Conservation (phyloP, 2,113 vertebrate genomes). For the Gasterosteus nipponicus region DNA sequence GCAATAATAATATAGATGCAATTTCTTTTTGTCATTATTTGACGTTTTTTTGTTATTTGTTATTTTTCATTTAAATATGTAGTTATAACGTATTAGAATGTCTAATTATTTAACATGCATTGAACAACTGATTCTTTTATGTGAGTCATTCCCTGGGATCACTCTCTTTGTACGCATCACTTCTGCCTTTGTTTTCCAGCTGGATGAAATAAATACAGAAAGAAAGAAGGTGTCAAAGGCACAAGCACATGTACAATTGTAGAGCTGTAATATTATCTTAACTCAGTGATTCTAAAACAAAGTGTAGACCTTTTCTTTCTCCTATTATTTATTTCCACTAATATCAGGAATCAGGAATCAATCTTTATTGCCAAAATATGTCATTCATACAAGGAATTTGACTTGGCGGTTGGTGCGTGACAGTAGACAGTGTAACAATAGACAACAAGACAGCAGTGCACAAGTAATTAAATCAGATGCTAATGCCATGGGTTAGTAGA, state of each 20-base stretch:
- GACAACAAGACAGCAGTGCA: no score
- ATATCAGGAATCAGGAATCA: no score
- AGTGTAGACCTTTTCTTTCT: not conserved
- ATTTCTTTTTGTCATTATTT: not conserved
- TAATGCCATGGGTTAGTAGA: no score
- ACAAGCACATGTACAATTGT: not conserved
- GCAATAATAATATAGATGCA: not conserved
- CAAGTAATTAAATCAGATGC: no score
- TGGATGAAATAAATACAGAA: not conserved
- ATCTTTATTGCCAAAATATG: no score
- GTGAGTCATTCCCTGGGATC: constrained; percentile 1
- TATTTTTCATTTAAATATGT: no score
- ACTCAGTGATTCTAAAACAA: not conserved
- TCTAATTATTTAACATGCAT: constrained; percentile 1
- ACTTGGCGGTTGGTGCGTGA: no score
- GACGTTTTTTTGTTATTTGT: not conserved
- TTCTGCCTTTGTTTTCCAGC: not conserved
- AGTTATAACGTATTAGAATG: not conserved
- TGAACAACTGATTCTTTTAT: not conserved
- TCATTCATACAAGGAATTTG: no score
- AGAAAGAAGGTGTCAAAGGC: not conserved
- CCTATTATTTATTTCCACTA: not conserved
- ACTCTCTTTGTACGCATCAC: not conserved
- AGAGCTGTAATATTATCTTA: constrained; percentile 10
- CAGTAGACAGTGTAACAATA: no score